Percentiles rank a stretch among this genome's conserved stretches.
Conservation (phyloP, 2,888 invertebrate species). For the Caenorhabditis sp. region DNA sequence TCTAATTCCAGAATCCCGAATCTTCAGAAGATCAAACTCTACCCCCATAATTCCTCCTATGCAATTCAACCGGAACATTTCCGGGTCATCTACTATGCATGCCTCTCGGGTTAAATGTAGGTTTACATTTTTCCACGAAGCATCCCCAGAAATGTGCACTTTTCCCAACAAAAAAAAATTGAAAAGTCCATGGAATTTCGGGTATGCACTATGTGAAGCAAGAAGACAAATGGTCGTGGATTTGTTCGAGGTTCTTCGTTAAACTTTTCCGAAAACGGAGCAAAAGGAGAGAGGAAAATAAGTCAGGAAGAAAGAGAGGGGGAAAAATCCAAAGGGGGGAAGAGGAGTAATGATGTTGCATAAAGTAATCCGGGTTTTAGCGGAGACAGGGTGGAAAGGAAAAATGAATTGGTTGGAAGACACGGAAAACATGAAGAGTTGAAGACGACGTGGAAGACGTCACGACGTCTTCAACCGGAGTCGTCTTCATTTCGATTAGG, state of each 20-base stretch:
- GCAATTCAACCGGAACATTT: constrained; percentile 27
- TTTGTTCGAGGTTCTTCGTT: constrained; percentile 36
- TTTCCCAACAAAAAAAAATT: background rate
- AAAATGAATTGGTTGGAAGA: constrained; percentile 6
- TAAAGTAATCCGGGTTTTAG: constrained; percentile 61
- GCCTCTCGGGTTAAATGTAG: background rate
- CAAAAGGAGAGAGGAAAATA: background rate
- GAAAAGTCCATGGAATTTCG: too few species aligned
- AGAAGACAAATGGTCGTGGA: constrained; percentile 26
- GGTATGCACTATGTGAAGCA: too few species aligned
- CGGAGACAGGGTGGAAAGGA: constrained; percentile 10
- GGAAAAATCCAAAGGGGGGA: constrained; percentile 16
- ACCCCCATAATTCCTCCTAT: background rate
- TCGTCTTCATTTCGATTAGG: constrained; percentile 31
- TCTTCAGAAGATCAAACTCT: background rate
- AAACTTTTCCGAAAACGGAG: constrained; percentile 2
- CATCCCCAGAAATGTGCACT: background rate
- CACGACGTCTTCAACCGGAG: constrained; percentile 15
- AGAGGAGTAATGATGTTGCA: constrained; percentile 58
- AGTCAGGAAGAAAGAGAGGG: constrained; percentile 4
- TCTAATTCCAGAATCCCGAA: background rate
- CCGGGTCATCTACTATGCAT: constrained; percentile 31
- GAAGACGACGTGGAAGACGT: constrained; percentile 27
- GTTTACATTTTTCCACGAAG: too few species aligned
- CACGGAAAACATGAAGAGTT: constrained; percentile 17